A percentile compares a stretch with the other conserved stretches of the same genome.
These are phyloP conservation scores for Acrobasis repandana DNA, from an alignment of 2,888 invertebrate genomes.

Conservation along the genomic window DNA sequence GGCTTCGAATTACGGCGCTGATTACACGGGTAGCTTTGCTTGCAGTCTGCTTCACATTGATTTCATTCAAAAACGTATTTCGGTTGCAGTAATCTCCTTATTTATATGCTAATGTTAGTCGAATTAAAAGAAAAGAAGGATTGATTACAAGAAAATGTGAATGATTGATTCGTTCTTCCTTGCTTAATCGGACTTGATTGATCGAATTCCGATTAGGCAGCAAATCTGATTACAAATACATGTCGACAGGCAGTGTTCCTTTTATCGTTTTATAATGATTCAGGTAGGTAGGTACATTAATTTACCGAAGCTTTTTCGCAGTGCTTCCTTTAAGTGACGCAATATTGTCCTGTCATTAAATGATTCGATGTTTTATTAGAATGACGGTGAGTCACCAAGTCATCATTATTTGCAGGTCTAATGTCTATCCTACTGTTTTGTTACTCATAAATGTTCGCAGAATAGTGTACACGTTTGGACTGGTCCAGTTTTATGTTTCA, in stretches of 20 bases:
- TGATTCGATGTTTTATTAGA: slow-evolving; percentile 8
- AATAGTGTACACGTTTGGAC: background rate
- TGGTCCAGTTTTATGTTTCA: background rate
- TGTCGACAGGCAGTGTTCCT: too few relatives aligned
- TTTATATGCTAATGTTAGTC: too few relatives aligned
- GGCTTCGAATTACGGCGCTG: slow-evolving; percentile 8
- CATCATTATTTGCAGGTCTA: slow-evolving; percentile 8
- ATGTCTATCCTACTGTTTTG: slow-evolving; percentile 2
- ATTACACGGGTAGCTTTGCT: slow-evolving; percentile 4
- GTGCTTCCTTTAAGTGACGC: slow-evolving; percentile 7
- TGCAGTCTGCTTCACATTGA: background rate
- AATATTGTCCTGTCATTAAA: slow-evolving; percentile 4
- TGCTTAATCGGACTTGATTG: too few relatives aligned
- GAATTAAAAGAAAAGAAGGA: too few relatives aligned
- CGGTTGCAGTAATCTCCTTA: slow-evolving; percentile 6
- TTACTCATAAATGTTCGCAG: background rate
- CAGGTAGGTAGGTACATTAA: too few relatives aligned
- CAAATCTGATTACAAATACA: too few relatives aligned
- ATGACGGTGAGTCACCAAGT: slow-evolving; percentile 12
- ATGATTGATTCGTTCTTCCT: too few relatives aligned
- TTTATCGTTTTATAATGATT: too few relatives aligned
- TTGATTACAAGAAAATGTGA: too few relatives aligned
- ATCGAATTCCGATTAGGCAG: too few relatives aligned
- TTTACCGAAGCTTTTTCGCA: background rate
- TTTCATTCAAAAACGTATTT: slow-evolving; percentile 17